Conservation (phyloP, 2,888 invertebrate genomes). For the Drosophila bunnanda region DNA sequence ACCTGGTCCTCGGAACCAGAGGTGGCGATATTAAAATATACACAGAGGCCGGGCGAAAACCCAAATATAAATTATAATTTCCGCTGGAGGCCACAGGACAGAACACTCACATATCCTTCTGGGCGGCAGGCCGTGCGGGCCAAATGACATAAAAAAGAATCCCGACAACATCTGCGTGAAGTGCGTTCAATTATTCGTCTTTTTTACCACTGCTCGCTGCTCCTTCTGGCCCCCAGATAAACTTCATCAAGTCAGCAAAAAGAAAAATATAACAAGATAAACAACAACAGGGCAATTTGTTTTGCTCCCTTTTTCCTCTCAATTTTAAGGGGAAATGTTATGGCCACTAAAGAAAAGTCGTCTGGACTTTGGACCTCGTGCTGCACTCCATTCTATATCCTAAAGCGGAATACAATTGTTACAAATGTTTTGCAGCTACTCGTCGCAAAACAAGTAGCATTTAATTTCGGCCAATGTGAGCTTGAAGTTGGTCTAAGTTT, state of each 20-base stretch:
- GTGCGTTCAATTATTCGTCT: conserved; percentile 74
- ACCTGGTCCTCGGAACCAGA: conserved; percentile 34
- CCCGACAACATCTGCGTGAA: conserved; percentile 74
- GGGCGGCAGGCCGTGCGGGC: conserved; percentile 29
- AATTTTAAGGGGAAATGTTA: conserved; percentile 65
- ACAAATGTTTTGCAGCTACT: conserved; percentile 34
- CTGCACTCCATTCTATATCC: conserved; percentile 35
- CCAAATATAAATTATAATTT: conserved; percentile 77
- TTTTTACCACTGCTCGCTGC: conserved; percentile 34
- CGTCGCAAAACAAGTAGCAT: background rate
- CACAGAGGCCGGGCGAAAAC: conserved; percentile 43
- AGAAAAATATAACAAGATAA: conserved; percentile 14
- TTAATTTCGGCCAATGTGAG: conserved; percentile 11
- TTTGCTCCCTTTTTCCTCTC: conserved; percentile 10
- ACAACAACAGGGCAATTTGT: conserved; percentile 44
- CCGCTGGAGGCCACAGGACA: conserved; percentile 68
- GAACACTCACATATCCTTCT: conserved; percentile 55
- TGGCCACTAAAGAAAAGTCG: conserved; percentile 62
- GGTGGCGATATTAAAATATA: conserved; percentile 40
- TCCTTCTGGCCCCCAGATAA: conserved; percentile 47
- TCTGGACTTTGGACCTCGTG: conserved; percentile 34
- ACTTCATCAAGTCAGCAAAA: conserved; percentile 67
- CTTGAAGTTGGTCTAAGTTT: background rate
- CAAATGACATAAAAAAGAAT: conserved; percentile 32
- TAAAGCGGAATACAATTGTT: conserved; percentile 28